Conservation (phyloP, 2,888 invertebrate genomes). For the Dorcus hopei region DNA sequence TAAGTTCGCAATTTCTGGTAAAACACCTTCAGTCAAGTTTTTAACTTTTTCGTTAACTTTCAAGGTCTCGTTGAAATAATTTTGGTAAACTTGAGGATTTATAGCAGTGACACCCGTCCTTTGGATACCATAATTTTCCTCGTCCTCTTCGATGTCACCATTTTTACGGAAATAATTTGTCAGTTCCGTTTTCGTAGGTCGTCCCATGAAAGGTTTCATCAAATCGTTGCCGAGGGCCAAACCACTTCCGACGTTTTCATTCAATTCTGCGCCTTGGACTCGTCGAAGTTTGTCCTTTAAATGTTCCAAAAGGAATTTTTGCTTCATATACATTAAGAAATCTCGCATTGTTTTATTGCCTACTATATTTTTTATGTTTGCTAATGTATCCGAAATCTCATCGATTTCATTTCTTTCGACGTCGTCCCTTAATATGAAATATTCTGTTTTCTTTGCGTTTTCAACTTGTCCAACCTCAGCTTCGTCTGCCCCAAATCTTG, state of each 20-base stretch:
- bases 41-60: no score
- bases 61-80: no score
- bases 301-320: background rate
- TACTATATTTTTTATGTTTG: background rate
- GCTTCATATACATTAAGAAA: background rate
- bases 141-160: background rate
- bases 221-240: slow-evolving; percentile 23
- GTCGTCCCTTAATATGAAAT: background rate
- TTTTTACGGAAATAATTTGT: background rate
- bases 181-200: background rate
- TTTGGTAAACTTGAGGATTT: background rate
- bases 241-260: slow-evolving; percentile 12
- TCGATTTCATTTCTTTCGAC: background rate
- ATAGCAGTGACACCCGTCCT: background rate
- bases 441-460: background rate
- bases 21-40: background rate
- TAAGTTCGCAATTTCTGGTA: background rate
- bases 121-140: background rate
- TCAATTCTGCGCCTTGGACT: background rate
- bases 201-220: slow-evolving; percentile 29
- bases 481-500: slow-evolving; percentile 20
- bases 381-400: background rate
- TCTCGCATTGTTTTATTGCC: background rate
- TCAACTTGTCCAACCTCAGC: background rate
- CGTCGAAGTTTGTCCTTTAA: background rate